phyloP scores from a whole-genome alignment of 2,888 invertebrate species.

The Xestia c-nigrum region DNA sequence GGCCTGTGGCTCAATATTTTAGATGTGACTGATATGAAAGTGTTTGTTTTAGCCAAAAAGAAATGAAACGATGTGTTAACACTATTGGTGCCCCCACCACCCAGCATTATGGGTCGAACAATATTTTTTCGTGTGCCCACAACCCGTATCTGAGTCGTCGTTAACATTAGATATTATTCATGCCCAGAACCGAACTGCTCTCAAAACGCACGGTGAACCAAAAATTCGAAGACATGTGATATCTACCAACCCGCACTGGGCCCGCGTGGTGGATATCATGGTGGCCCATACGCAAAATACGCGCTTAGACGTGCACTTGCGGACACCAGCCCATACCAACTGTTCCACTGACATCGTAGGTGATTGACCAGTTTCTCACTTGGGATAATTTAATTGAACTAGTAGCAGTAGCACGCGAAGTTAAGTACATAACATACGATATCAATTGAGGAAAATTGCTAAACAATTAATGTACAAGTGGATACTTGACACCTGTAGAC shows the following conservation, averaged over 20 bases:
- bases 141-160: too few species aligned
- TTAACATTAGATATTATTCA: too few species aligned
- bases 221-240: too few species aligned
- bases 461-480: constrained; percentile 4
- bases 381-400: constrained; percentile 40
- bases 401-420: not conserved
- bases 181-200: too few species aligned
- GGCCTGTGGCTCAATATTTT: constrained; percentile 49
- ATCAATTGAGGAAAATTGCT: constrained; percentile 43
- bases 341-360: not conserved
- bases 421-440: constrained; percentile 5
- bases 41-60: constrained; percentile 9
- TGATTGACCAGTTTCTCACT: constrained; percentile 35
- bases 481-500: constrained; percentile 1
- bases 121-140: too few species aligned
- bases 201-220: too few species aligned
- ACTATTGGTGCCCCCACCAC: too few species aligned
- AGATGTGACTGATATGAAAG: constrained; percentile 62
- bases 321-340: not conserved
- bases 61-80: not conserved
- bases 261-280: too few species aligned
- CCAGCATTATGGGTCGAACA: too few species aligned
- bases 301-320: too few species aligned
- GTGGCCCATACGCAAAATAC: too few species aligned
- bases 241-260: too few species aligned